Percentiles rank a stretch among this genome's conserved stretches.
These are phyloP conservation scores for Apeltes quadracus DNA, from an alignment of 2,113 vertebrate species.

Conservation along the genomic window DNA sequence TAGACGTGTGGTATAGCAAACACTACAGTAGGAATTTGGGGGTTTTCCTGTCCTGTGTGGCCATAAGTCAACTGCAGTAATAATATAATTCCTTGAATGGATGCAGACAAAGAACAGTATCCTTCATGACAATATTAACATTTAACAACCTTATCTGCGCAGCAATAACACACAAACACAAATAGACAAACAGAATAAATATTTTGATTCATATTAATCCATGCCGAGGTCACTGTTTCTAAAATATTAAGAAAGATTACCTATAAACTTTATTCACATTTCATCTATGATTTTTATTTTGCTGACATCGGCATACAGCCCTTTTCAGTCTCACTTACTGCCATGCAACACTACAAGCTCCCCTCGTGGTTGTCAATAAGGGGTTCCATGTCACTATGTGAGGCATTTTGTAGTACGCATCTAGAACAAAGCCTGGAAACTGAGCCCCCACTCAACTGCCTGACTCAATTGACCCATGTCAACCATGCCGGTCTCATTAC, in stretches of 20 bases:
- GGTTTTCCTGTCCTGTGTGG: too few relatives aligned
- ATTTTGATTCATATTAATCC: background rate
- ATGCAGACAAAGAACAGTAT: background rate
- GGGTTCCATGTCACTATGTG: constrained; percentile 47
- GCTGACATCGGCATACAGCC: constrained; percentile 4
- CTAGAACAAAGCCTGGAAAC: constrained; percentile 60
- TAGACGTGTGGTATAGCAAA: too few relatives aligned
- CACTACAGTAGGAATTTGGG: too few relatives aligned
- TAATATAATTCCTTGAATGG: background rate
- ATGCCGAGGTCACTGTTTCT: too few relatives aligned
- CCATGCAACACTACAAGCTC: constrained; percentile 24
- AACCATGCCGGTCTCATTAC: constrained; percentile 43
- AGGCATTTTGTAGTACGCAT: constrained; percentile 62
- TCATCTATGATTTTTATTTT: constrained; percentile 1
- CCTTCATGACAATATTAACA: background rate
- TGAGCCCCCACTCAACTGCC: constrained; percentile 48
- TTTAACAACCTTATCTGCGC: background rate
- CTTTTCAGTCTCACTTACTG: constrained; percentile 35
- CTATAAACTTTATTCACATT: background rate
- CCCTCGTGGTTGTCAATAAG: constrained; percentile 35
- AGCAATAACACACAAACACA: background rate
- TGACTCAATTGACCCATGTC: constrained; percentile 51
- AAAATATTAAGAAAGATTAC: too few relatives aligned
- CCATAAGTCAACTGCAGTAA: too few relatives aligned
- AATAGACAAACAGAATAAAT: background rate